phyloP scores from a whole-genome alignment of 2,888 invertebrate genomes.

The Tortrix viridana region DNA sequence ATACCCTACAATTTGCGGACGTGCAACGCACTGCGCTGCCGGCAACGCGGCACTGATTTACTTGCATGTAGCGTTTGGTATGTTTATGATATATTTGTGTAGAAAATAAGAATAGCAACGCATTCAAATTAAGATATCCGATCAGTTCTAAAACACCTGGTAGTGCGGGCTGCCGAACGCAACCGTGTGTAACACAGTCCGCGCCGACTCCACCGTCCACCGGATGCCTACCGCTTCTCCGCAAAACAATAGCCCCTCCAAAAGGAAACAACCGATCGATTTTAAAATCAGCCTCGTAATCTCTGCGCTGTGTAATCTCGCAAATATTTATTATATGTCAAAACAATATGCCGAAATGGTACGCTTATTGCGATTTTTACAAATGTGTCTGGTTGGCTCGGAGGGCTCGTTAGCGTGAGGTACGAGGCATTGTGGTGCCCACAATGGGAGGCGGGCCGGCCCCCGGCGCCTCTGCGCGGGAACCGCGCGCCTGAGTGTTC shows the following conservation, averaged over 20 bases:
- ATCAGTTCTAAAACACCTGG: constrained; percentile 43
- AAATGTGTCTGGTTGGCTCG: constrained; percentile 80
- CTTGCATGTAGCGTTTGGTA: constrained; percentile 45
- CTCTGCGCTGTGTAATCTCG: constrained; percentile 73
- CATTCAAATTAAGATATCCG: constrained; percentile 16
- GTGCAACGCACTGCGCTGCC: constrained; percentile 57
- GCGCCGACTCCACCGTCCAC: constrained; percentile 48
- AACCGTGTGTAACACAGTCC: constrained; percentile 78
- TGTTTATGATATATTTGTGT: background rate
- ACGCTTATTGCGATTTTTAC: constrained; percentile 82
- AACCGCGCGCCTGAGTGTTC: constrained; percentile 55
- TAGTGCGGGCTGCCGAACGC: constrained; percentile 64
- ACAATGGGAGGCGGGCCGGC: constrained; percentile 77
- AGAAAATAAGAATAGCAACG: no score
- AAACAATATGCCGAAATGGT: constrained; percentile 84
- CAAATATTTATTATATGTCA: constrained; percentile 85
- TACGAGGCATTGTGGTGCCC: constrained; percentile 78
- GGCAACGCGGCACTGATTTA: constrained; percentile 56
- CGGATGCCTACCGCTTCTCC: constrained; percentile 53
- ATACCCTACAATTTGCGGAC: constrained; percentile 77
- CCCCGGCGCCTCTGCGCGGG: constrained; percentile 64
- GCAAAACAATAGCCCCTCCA: constrained; percentile 62
- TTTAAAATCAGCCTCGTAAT: constrained; percentile 72
- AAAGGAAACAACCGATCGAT: constrained; percentile 66
- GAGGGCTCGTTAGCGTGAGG: constrained; percentile 82